These are phyloP conservation scores for Theodoxus fluviatilis DNA, from an alignment of 2,888 invertebrate species.

Conservation along the genomic window DNA sequence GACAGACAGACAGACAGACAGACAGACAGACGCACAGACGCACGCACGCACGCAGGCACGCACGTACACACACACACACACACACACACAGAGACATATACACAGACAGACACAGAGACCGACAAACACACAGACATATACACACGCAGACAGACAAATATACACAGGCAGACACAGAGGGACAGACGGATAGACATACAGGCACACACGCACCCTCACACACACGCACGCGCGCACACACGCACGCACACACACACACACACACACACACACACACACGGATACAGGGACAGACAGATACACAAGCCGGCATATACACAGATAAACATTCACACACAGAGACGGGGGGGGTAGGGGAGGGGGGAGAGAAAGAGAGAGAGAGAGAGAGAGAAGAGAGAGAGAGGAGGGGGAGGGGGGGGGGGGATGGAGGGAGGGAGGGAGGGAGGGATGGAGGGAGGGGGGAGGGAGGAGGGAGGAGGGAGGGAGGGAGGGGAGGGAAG, in stretches of 20 bases:
- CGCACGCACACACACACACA: background rate
- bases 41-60: slow-evolving; percentile 6
- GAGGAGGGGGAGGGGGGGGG: slow-evolving; percentile 10
- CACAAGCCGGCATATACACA: background rate
- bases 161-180: slow-evolving; percentile 8
- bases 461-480: background rate
- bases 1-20: background rate
- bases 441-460: background rate
- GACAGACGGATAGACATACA: background rate
- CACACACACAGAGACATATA: background rate
- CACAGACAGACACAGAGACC: background rate
- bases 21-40: too few relatives aligned
- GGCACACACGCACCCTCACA: background rate
- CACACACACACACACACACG: slow-evolving; percentile 11
- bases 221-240: background rate
- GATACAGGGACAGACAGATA: background rate
- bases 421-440: background rate
- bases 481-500: background rate
- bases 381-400: slow-evolving; percentile 18
- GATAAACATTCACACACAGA: background rate
- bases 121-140: background rate
- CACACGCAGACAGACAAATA: slow-evolving; percentile 9
- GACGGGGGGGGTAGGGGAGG: background rate
- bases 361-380: background rate
- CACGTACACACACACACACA: slow-evolving; percentile 10